Evolutionary conservation across 2,797 vertebrate genomes (phyloP), one percentile per base, ranked within the genome.

Genomic region (Melopsittacus undulatus): DNA sequence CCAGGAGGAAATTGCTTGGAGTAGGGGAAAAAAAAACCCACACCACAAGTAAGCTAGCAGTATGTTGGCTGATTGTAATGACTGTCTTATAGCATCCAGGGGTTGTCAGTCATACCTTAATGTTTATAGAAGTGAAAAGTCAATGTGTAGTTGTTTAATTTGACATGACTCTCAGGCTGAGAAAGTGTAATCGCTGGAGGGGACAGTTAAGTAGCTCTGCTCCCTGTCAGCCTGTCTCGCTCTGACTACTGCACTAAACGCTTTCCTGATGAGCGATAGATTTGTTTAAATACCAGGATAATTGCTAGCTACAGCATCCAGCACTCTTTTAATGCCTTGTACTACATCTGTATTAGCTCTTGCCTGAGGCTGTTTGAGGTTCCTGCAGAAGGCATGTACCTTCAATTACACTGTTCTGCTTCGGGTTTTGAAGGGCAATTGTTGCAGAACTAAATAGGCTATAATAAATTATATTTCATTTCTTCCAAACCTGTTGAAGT

Each of bases 281-380:
- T 98, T 98, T 97, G 98, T 98, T 98, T 99, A 99, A 99, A 99
- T 98, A 98, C 98, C 96, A 72, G 97, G 95, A 92, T 99, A 99
- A 99, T 99, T 99, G 98, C 98, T 97, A 96, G 97, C 97, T 98
- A 91, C 94, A 97, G 95, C 97, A 98, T 96, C 97, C 97, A 97
- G 96, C 96, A 84, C 97, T 97, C 97, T 96, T 94, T 98, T 98
- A 98, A 97, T 98, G 98, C 98, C 98, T 98, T 98, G 98, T 99
- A 98, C 97, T 98, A 98, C 99, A 98, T 98, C 98, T 97, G 98
- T 98, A 98, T 98, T 98, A 98, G 98, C 98, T 97, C 94, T 96
- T 97, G 98, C 99, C 98, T 96, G 98, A 97, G 98, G 99, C 98
- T 97, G 92, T 97, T 96, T 76, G 97, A 97, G 97, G 98, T 98